Percentiles rank a stretch among this genome's conserved stretches.
Evolutionary conservation across 1,140 invertebrate species (phyloP).

Genomic region (Bombus sibiricus): DNA sequence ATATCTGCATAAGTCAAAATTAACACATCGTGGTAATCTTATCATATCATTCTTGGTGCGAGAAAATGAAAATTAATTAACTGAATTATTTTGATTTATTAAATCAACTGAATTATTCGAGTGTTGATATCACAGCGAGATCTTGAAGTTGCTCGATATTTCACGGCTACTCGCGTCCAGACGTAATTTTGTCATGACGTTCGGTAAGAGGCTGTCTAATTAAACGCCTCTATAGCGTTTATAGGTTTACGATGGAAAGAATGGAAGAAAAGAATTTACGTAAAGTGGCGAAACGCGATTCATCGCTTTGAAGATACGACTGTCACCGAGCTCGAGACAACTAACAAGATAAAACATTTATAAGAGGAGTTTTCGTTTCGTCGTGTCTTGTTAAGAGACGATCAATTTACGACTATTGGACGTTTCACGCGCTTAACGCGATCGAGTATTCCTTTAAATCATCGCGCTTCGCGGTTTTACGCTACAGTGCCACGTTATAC

Average conservation of each 20-base stretch:
- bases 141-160: not conserved
- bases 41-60: no score
- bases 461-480: not conserved
- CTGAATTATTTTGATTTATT: no score
- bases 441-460: conserved; percentile 31
- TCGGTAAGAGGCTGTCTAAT: not conserved
- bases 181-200: not conserved
- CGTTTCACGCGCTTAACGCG: conserved; percentile 12
- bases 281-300: not conserved
- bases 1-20: no score
- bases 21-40: no score
- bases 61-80: no score
- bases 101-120: no score
- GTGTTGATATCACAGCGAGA: no score
- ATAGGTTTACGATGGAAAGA: no score
- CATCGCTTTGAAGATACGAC: conserved; percentile 3
- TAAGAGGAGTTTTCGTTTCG: not conserved
- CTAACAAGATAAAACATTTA: conserved; percentile 7
- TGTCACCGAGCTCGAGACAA: not conserved
- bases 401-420: conserved; percentile 38
- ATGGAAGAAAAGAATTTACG: not conserved
- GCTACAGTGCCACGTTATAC: not conserved
- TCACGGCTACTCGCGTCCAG: not conserved
- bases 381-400: conserved; percentile 14
- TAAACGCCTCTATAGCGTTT: not conserved